Evolutionary conservation across 2,797 vertebrate species (phyloP), one percentile per base, ranked within the genome.

Genomic region (Cirrhinus mrigala): DNA sequence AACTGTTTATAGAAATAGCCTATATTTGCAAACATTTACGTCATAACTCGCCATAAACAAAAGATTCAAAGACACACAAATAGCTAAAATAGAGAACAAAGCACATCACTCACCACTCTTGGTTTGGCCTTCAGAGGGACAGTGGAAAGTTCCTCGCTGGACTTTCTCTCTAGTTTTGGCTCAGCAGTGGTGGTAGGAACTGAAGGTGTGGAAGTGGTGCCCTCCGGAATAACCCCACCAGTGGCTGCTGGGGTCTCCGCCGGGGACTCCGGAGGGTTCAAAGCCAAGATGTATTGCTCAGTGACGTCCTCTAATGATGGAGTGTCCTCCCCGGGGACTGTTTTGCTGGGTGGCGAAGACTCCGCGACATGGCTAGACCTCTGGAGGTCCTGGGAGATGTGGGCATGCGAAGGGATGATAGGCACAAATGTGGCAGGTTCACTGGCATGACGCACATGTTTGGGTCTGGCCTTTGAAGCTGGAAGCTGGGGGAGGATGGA

Each of bases 391-490:
- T 94, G 86, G 84, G 92, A 78, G 52, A 93, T 82, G 0, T 90
- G 94, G 0, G 92, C 91, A 82, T 95, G 95, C 0, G 96, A 92
- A 69, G 95, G 93, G 0, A 94, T 70, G 70, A 98, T 95, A 79
- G 97, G 98, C 33, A 96, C 87, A 44, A 99, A 99, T 40, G 96
- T 95, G 86, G 96, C 37, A 0, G 98, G 97, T 84, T 98, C 97
- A 0, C 97, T 99, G 85, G 97, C 92, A 73, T 99, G 97, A 70
- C 97, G 96, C 44, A 98, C 75, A 1, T 99, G 97, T 86, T 97
- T 98, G 87, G 94, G 85, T 87, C 94, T 91, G 0, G 86, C 89
- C 90, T 93, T 93, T 80, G 89, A 37, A 91, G 84, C 80, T 84
- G 40, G 90, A 87, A 33, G 87, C 66, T 85, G 71, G 44, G 52